Evolutionary conservation across 1,140 invertebrate genomes (phyloP), one percentile per base, ranked within the genome.

Genomic region (Rhynchophorus ferrugineus): DNA sequence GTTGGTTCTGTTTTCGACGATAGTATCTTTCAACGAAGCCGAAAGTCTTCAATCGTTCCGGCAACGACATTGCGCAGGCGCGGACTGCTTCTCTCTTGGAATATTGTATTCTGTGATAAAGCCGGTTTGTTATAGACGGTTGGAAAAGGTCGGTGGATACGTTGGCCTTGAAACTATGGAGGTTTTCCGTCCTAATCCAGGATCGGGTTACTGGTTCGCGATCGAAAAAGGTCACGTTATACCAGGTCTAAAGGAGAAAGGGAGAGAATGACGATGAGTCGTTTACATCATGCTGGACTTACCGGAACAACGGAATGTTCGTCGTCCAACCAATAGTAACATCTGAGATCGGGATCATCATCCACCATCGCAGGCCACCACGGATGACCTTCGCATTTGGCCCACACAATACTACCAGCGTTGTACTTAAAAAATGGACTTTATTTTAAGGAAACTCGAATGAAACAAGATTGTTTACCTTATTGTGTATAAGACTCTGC

Each of bases 311-410:
- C 11, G 24, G 5, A 6, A 11, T 29, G 24, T 38, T 71, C 68
- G 11, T 70, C 72, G 39, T 73, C 64, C 2, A 78, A 60, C 73
- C 73, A 74, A 51, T 79, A 85, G 61, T 73, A 87, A 22, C 69
- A 67, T 36, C 79, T 73, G 1, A 71, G 73, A 51, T 84, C 78
- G 1, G 82, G 81, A 64, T 78, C 77, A 65, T 84, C 81, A 36
- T 85, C 82, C 3, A 86, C 75, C 72, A 87, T 83, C 2, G 74
- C 83, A 11, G 84, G 84, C 82, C 83, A 85, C 80, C 81, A 85
- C 20, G 82, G 82, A 70, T 74, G 83, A 18, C 79, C 78, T 1
- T 67, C 58, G 22, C 79, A 53, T 22, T 70, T 73, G 3, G 77
- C 83, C 77, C 80, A 81, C 0, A 86, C 83, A 35, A 86, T 43